Percentiles rank a stretch among this genome's conserved stretches.
These are phyloP conservation scores for Nanorana parkeri DNA, from an alignment of 2,113 vertebrate species.

Conservation along the genomic window DNA sequence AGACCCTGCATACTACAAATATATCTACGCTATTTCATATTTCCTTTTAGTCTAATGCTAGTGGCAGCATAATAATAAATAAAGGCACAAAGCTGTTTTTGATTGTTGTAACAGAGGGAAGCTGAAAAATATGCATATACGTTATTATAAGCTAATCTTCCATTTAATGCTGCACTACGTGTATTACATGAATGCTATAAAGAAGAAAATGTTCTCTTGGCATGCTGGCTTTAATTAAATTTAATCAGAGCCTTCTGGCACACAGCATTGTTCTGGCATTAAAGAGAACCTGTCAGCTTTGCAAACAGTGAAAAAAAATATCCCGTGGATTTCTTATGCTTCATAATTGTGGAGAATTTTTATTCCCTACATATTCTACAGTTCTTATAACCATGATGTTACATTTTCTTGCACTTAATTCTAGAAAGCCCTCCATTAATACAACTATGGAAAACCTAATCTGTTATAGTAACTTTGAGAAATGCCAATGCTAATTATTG, in stretches of 20 bases:
- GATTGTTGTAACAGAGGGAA: constrained; percentile 4
- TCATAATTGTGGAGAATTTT: not conserved
- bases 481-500: too few relatives aligned
- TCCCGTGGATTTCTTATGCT: not conserved
- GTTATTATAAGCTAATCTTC: constrained; percentile 6
- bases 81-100: not conserved
- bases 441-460: too few relatives aligned
- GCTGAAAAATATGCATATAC: constrained; percentile 16
- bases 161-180: not conserved
- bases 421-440: too few relatives aligned
- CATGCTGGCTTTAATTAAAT: constrained; percentile 30
- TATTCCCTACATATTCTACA: not conserved
- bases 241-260: constrained; percentile 11
- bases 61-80: too few relatives aligned
- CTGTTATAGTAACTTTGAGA: too few relatives aligned
- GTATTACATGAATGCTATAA: constrained; percentile 10
- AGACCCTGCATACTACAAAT: too few relatives aligned
- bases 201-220: constrained; percentile 28
- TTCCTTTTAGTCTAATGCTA: too few relatives aligned
- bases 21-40: too few relatives aligned
- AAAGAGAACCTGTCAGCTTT: constrained; percentile 17
- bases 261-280: constrained; percentile 1
- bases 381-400: not conserved
- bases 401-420: not conserved
- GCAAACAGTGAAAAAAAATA: not conserved